These are phyloP conservation scores for Sminthurinus aureus DNA, from an alignment of 2,888 invertebrate species.

Conservation along the genomic window DNA sequence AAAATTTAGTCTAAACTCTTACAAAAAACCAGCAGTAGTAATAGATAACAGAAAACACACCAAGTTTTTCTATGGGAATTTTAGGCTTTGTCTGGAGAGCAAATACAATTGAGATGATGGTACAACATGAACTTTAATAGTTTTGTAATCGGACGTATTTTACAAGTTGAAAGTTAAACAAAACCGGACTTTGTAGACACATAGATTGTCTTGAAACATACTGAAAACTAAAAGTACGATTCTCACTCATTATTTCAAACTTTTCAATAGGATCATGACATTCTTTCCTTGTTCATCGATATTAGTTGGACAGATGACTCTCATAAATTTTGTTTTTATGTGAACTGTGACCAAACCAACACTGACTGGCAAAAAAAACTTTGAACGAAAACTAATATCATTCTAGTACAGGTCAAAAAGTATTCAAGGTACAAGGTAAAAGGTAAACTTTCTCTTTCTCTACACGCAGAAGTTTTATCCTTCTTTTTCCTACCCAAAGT, in stretches of 20 bases:
- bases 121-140: neutral
- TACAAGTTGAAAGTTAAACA: neutral
- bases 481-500: neutral
- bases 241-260: conserved; percentile 5
- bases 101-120: neutral
- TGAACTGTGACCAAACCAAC: no score
- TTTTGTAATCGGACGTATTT: neutral
- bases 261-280: conserved; percentile 3
- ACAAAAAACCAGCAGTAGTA: no score
- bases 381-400: neutral
- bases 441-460: neutral
- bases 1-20: no score
- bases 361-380: neutral
- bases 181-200: neutral
- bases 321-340: neutral
- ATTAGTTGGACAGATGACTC: neutral
- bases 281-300: conserved; percentile 6
- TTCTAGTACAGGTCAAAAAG: conserved; percentile 9
- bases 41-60: no score
- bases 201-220: no score
- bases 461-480: neutral
- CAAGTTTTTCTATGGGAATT: no score
- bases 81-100: no score
- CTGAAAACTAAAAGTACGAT: neutral
- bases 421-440: conserved; percentile 13